phyloP scores from a whole-genome alignment of 2,113 vertebrate species.

The Lethenteron camtschaticum region DNA sequence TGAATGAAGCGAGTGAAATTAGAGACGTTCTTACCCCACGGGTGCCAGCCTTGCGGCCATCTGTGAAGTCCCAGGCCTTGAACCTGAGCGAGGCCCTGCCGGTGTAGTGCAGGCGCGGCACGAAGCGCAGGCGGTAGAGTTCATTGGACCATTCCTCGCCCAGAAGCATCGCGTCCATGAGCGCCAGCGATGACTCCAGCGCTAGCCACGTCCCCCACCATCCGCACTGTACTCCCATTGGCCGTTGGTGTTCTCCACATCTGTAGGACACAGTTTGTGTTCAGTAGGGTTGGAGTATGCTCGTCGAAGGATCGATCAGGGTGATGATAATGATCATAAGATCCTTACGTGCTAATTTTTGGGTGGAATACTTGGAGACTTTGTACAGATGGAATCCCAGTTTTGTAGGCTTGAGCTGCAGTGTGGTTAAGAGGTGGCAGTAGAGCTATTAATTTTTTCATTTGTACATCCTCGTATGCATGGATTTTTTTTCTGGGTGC shows the following conservation, averaged over 20 bases:
- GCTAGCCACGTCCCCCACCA: not conserved
- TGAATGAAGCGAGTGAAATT: no score
- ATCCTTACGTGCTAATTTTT: no score
- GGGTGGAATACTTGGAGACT: no score
- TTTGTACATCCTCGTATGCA: no score
- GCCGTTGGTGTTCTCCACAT: not conserved
- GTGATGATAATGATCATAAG: no score
- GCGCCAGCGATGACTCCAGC: not conserved
- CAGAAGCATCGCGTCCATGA: conserved; percentile 6
- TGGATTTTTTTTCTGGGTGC: no score
- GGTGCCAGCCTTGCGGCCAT: not conserved
- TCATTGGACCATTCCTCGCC: not conserved
- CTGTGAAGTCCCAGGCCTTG: conserved; percentile 5
- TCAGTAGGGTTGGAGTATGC: no score
- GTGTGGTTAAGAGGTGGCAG: no score
- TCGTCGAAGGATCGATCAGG: no score
- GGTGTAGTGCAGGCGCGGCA: not conserved
- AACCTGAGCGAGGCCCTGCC: not conserved
- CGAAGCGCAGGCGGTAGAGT: not conserved
- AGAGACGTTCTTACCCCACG: not conserved
- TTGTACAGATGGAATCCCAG: no score
- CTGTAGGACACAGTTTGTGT: not conserved
- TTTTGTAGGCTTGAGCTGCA: no score
- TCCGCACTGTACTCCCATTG: conserved; percentile 3
- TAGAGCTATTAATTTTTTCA: no score